These are phyloP conservation scores for Leuctra nigra DNA, from an alignment of 2,888 invertebrate genomes.

Conservation along the genomic window DNA sequence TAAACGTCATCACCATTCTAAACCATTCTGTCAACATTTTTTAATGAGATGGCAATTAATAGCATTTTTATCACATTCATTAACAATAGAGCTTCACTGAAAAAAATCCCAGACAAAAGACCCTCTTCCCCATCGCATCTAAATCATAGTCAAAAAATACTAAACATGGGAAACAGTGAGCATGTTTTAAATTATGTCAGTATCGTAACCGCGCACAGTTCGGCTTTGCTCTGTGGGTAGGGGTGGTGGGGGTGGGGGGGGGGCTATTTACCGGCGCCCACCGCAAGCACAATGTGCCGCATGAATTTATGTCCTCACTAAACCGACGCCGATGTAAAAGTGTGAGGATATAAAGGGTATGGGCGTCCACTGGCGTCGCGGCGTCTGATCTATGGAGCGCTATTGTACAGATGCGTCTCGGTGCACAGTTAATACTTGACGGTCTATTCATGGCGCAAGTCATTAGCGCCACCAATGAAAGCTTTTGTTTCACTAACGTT, in stretches of 20 bases:
- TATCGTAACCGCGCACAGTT: not conserved
- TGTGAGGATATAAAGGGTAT: conserved; percentile 10
- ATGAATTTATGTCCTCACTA: conserved; percentile 12
- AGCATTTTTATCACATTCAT: conserved; percentile 21
- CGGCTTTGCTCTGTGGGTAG: too few relatives aligned
- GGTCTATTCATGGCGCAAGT: conserved; percentile 16
- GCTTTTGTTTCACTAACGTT: conserved; percentile 17
- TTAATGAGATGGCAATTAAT: conserved; percentile 24
- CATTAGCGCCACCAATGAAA: conserved; percentile 20
- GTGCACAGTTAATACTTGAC: conserved; percentile 21
- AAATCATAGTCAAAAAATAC: not conserved
- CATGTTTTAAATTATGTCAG: conserved; percentile 13
- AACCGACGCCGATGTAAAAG: conserved; percentile 9
- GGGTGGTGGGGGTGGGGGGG: too few relatives aligned
- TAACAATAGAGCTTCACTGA: not conserved
- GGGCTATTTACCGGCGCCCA: not conserved
- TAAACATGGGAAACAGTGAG: conserved; percentile 9
- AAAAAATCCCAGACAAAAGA: conserved; percentile 3
- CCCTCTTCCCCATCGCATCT: not conserved
- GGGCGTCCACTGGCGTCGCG: not conserved
- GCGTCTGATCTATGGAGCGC: conserved; percentile 7
- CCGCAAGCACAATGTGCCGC: conserved; percentile 9
- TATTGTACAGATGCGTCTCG: not conserved
- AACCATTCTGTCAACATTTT: conserved; percentile 20
- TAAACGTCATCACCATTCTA: not conserved